Evolutionary conservation across 2,113 vertebrate species (phyloP).

Genomic region (Sinocyclocheilus grahami): DNA sequence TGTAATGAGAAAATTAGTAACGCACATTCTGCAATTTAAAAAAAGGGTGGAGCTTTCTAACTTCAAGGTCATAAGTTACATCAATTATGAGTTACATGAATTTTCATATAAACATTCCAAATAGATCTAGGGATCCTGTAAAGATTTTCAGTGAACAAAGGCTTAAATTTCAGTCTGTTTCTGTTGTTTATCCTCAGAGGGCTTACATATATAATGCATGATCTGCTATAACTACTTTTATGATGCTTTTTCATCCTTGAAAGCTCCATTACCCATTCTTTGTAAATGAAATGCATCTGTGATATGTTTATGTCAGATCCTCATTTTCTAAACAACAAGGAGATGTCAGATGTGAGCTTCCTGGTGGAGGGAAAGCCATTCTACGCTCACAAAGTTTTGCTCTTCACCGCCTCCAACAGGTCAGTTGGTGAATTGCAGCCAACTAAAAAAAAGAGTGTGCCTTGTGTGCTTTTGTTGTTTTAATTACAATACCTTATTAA

Average conservation of each 20-base stretch:
- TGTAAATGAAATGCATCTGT: conserved; percentile 3
- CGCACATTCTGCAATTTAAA: too few relatives aligned
- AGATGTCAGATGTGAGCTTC: conserved; percentile 99
- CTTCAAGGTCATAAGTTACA: too few relatives aligned
- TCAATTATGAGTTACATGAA: too few relatives aligned
- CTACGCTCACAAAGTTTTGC: conserved; percentile 94
- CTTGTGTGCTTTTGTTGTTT: background rate
- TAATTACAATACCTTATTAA: background rate
- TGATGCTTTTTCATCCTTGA: too few relatives aligned
- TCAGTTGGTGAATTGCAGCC: conserved; percentile 57
- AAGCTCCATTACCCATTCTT: too few relatives aligned
- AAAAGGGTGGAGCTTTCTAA: too few relatives aligned
- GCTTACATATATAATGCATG: too few relatives aligned
- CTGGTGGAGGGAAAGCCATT: conserved; percentile 96
- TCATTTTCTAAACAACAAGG: conserved; percentile 98
- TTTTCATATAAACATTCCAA: background rate
- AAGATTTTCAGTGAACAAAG: background rate
- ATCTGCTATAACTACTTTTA: too few relatives aligned
- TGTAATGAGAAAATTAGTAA: too few relatives aligned
- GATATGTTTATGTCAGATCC: conserved; percentile 80
- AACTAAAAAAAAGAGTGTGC: too few relatives aligned
- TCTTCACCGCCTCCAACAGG: conserved; percentile 95
- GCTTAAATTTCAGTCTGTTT: background rate
- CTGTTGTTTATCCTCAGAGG: background rate
- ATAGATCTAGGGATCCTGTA: background rate